A percentile compares a stretch with the other conserved stretches of the same genome.
phyloP scores from a whole-genome alignment of 92 coral and sea anemone species.

The Umimayanthus kanabou region DNA sequence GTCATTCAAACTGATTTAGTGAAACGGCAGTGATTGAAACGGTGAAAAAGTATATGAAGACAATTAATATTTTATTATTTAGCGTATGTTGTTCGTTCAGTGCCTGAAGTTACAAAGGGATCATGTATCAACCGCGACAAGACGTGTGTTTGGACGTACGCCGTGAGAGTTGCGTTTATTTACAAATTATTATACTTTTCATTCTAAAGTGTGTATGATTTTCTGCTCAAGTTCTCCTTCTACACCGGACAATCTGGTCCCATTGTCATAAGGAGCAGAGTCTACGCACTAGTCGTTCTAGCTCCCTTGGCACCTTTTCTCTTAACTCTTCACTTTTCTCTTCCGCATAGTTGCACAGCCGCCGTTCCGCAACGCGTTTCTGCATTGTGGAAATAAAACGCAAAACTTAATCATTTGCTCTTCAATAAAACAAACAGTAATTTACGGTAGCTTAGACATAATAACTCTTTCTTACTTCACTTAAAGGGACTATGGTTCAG shows the following conservation, averaged over 20 bases:
- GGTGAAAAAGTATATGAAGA: background rate
- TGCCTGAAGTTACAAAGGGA: background rate
- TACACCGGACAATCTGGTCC: background rate
- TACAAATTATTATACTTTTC: background rate
- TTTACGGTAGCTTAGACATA: no score
- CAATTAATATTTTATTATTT: no score
- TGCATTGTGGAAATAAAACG: background rate
- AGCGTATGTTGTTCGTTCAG: background rate
- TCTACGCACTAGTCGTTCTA: background rate
- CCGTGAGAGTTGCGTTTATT: background rate
- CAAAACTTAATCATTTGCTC: background rate
- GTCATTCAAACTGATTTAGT: background rate
- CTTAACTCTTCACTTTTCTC: background rate
- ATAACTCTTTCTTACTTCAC: no score
- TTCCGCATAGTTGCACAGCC: constrained; percentile 2
- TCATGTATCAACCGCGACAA: background rate
- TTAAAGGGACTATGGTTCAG: no score
- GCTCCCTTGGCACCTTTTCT: background rate
- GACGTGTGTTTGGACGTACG: background rate
- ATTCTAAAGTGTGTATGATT: background rate
- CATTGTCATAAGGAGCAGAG: constrained; percentile 13
- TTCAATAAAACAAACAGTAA: background rate
- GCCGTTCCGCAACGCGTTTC: constrained; percentile 11
- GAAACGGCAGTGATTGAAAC: background rate
- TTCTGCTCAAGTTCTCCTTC: background rate